phyloP scores from a whole-genome alignment of 2,113 vertebrate species.

The Clinocottus analis region DNA sequence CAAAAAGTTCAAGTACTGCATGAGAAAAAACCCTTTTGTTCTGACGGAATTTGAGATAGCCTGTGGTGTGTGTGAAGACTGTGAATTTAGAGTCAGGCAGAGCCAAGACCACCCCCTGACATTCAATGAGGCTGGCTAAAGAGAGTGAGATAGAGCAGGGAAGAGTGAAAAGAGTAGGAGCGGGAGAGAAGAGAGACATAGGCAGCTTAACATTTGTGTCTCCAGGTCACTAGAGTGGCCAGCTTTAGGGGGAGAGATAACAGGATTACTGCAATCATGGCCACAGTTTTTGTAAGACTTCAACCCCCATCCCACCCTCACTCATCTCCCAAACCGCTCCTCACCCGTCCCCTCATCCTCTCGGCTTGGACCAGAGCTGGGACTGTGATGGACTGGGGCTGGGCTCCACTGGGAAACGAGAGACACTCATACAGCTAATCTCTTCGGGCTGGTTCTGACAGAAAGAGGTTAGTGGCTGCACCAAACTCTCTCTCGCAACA shows the following conservation, averaged over 20 bases:
- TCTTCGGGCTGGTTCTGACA: slow-evolving; percentile 81
- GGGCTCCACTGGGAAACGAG: slow-evolving; percentile 78
- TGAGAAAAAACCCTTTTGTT: slow-evolving; percentile 79
- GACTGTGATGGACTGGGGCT: slow-evolving; percentile 76
- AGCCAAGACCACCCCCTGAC: slow-evolving; percentile 81
- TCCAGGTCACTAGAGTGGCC: slow-evolving; percentile 83
- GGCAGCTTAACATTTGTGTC: slow-evolving; percentile 84
- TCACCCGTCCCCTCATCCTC: slow-evolving; percentile 59
- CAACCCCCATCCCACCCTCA: slow-evolving; percentile 56
- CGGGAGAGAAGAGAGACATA: slow-evolving; percentile 67
- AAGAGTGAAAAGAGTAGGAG: slow-evolving; percentile 65
- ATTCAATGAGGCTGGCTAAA: slow-evolving; percentile 78
- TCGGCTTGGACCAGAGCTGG: slow-evolving; percentile 68
- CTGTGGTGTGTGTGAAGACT: slow-evolving; percentile 76
- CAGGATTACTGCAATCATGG: slow-evolving; percentile 85
- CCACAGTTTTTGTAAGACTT: slow-evolving; percentile 76
- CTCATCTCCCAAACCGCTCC: slow-evolving; percentile 32
- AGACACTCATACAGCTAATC: slow-evolving; percentile 84
- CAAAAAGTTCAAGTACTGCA: slow-evolving; percentile 67
- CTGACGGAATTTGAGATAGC: slow-evolving; percentile 77
- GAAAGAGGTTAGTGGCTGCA: slow-evolving; percentile 82
- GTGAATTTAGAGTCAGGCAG: slow-evolving; percentile 68
- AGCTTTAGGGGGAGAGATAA: slow-evolving; percentile 86
- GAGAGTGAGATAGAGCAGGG: slow-evolving; percentile 66
- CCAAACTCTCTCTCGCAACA: slow-evolving; percentile 64